phyloP scores from a whole-genome alignment of 2,113 vertebrate species.

The Psilopsiagon aymara region DNA sequence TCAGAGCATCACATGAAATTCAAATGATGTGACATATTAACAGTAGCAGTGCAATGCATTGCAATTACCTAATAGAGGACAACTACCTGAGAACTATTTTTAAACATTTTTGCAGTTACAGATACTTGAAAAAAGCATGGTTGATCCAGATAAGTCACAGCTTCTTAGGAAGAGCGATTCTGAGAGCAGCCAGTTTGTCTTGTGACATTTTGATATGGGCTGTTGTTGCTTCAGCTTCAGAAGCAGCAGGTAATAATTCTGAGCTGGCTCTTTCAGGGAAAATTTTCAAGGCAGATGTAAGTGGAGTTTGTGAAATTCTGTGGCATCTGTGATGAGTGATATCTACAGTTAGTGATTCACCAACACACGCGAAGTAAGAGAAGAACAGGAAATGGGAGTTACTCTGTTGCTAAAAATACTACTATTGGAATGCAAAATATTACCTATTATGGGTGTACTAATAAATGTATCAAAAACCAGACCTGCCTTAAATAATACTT shows the following conservation, averaged over 20 bases:
- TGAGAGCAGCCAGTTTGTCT: background rate
- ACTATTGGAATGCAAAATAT: background rate
- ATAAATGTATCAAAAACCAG: background rate
- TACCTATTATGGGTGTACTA: background rate
- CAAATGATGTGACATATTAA: background rate
- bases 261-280: background rate
- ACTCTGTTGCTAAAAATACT: constrained; percentile 38
- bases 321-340: background rate
- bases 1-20: constrained; percentile 10
- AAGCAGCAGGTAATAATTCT: background rate
- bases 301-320: constrained; percentile 10
- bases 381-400: constrained; percentile 57
- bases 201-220: background rate
- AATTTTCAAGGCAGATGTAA: background rate
- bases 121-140: background rate
- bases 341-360: constrained; percentile 14
- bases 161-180: background rate
- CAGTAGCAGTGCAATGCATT: background rate
- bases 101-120: background rate
- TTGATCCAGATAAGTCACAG: background rate
- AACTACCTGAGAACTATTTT: constrained; percentile 8
- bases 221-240: background rate
- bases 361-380: background rate
- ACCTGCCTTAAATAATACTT: background rate
- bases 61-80: background rate